Conservation (phyloP, 2,888 invertebrate genomes). For the Agrenia bidenticulata region DNA sequence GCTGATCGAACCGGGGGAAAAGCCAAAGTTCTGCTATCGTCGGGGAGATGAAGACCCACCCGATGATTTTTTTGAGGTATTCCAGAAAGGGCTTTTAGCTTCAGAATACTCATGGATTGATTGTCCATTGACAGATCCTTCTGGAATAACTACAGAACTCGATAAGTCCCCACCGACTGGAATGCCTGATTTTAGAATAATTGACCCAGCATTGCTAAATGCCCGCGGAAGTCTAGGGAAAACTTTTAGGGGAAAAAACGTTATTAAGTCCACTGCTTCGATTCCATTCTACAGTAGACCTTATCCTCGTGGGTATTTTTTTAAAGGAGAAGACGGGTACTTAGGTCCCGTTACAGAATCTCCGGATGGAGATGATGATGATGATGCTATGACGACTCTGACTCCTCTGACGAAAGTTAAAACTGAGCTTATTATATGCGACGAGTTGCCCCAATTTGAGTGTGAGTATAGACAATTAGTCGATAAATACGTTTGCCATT, state of each 20-base stretch:
- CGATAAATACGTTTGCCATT: too few species aligned
- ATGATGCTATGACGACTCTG: too few species aligned
- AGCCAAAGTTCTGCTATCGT: background rate
- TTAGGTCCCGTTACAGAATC: background rate
- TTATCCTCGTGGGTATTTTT: background rate
- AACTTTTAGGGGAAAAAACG: background rate
- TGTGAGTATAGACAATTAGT: too few species aligned
- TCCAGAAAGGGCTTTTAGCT: background rate
- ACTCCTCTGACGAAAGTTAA: background rate
- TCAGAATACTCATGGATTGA: background rate
- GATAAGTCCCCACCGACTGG: background rate
- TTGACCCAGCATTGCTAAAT: background rate
- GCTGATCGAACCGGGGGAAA: background rate
- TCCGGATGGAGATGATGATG: background rate
- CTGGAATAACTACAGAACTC: background rate
- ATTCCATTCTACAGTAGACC: background rate
- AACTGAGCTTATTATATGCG: too few species aligned
- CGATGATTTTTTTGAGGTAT: background rate
- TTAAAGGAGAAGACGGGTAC: background rate
- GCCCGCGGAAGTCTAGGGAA: background rate
- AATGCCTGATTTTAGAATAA: constrained; percentile 4
- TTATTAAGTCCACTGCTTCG: background rate
- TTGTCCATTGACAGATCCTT: background rate
- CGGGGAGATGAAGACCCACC: background rate
- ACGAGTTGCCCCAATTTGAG: too few species aligned